Evolutionary conservation across 30 jellyfish, hydroid and myxozoan genomes (phyloP).

Genomic region (Turritopsis dohrnii): DNA sequence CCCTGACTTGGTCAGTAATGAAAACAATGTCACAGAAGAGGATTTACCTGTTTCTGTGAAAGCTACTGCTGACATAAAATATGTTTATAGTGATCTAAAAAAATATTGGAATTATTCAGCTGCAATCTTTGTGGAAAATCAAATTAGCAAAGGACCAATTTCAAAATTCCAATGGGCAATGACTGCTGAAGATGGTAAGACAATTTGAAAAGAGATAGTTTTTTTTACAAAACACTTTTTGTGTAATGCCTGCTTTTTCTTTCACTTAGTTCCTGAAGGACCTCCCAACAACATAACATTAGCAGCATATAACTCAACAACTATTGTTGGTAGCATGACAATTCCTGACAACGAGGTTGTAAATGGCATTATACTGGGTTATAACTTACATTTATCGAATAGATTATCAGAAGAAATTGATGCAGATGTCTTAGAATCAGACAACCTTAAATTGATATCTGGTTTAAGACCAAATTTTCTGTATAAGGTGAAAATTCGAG

Average conservation of each 20-base stretch:
- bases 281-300: constrained; percentile 10
- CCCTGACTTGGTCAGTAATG: neutral
- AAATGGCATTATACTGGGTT: neutral
- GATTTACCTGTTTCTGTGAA: neutral
- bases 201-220: neutral
- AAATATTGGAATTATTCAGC: constrained; percentile 19
- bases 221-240: neutral
- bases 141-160: neutral
- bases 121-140: neutral
- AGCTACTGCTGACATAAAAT: neutral
- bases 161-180: constrained; percentile 1
- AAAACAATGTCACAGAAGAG: neutral
- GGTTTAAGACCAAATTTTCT: neutral
- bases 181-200: constrained; percentile 21
- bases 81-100: neutral
- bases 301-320: neutral
- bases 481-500: neutral
- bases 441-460: neutral
- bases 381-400: neutral
- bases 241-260: neutral
- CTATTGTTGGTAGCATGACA: neutral
- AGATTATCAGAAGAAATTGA: neutral
- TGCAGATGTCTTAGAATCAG: neutral
- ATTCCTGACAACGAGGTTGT: neutral
- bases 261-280: constrained; percentile 14